Base-by-base conservation (phyloP, 2,797 vertebrate genomes). In the Paguma larvata region DNA sequence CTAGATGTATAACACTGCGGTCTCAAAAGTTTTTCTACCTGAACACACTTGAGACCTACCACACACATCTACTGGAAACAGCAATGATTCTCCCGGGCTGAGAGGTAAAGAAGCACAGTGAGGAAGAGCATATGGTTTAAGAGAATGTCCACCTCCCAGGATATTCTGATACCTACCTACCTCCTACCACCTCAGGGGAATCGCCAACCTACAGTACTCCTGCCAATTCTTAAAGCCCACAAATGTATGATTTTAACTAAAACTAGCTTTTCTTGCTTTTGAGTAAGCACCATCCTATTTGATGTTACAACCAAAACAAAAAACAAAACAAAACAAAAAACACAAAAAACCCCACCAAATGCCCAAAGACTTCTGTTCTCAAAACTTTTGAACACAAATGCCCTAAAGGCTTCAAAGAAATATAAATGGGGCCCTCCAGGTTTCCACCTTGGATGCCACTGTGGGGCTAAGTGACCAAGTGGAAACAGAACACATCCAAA, bases 351-450 rank as follows among this genome's bases (percentile, higher is more conserved):
- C 44, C 21, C 44, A 94, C 25, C 62, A 95, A 95, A 92, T 15
- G 6, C 46, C 67, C 51, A 94, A 53, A 62, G 67, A 96, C 34
- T 73, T 46, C 46, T 96, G 85, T 53, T 95, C 46, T 93, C 75
- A 91, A 59, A 96, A 75, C n/a, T 94, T 79, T 56, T 91, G 32
- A 95, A 94, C 34, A 84, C 75, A 93, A 94, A 97, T 0, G 13
- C 15, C 70, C 59, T 18, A 32, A 95, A 93, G 70, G 30, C 63
- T 90, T 85, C 25, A 89, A 53, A 91, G 32, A 96, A 93, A 91
- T 82, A 94, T 44, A 77, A 82, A 91, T 6, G 38, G 21, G 70
- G 27, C 41, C 75, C 63, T 93, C 41, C 38, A 53, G 15, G 32
- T 91, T 94, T 91, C 72, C 6, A 89, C 59, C 23, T 78, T 77